A percentile compares a stretch with the other conserved stretches of the same genome.
phyloP scores from a whole-genome alignment of 2,888 invertebrate species.

The Axea sp. region DNA sequence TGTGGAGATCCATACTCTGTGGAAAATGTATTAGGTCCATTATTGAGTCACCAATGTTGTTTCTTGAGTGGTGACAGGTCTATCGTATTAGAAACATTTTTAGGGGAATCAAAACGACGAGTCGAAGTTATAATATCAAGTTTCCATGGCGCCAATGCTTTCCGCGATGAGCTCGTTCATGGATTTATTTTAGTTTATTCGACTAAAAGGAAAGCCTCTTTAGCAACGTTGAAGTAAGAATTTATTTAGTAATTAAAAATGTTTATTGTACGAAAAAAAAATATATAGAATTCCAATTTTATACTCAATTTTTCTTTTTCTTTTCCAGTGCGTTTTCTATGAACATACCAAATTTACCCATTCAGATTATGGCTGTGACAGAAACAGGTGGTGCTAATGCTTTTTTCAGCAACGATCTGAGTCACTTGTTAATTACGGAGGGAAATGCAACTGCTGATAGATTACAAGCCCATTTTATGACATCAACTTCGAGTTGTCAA shows the following conservation, averaged over 20 bases:
- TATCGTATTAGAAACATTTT: slow-evolving; percentile 93
- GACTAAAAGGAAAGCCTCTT: slow-evolving; percentile 95
- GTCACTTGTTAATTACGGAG: slow-evolving; percentile 94
- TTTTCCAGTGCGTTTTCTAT: slow-evolving; percentile 90
- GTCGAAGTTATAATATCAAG: slow-evolving; percentile 96
- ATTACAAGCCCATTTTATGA: slow-evolving; percentile 94
- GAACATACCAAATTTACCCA: slow-evolving; percentile 94
- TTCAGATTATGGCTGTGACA: slow-evolving; percentile 96
- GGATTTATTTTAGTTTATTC: slow-evolving; percentile 97
- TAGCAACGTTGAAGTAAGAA: slow-evolving; percentile 92
- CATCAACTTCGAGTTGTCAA: slow-evolving; percentile 90
- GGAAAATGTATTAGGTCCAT: slow-evolving; percentile 92
- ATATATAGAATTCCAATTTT: not conserved
- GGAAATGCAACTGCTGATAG: slow-evolving; percentile 95
- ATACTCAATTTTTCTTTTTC: slow-evolving; percentile 2
- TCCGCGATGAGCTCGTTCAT: slow-evolving; percentile 94
- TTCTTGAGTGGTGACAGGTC: slow-evolving; percentile 92
- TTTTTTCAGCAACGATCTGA: slow-evolving; percentile 93
- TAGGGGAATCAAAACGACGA: slow-evolving; percentile 93
- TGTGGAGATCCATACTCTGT: slow-evolving; percentile 96
- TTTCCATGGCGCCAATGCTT: slow-evolving; percentile 95
- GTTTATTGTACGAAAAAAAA: not conserved
- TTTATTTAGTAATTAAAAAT: not conserved
- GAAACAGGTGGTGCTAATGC: slow-evolving; percentile 93
- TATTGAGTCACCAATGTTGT: slow-evolving; percentile 92